Conservation (phyloP, 1,140 invertebrate species). For the Trissolcus basalis region DNA sequence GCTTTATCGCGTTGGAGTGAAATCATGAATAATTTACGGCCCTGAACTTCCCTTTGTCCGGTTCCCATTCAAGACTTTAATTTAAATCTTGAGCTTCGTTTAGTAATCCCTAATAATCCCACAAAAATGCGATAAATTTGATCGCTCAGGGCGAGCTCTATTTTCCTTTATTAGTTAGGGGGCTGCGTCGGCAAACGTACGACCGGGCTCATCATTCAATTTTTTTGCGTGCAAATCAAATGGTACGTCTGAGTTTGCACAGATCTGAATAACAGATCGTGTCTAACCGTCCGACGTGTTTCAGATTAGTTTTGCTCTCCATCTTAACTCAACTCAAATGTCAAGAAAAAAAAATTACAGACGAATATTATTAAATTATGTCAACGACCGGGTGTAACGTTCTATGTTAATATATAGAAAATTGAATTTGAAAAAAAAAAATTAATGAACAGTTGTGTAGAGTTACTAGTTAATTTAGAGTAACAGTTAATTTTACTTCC, state of each 20-base stretch:
- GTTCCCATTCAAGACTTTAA: slow-evolving; percentile 59
- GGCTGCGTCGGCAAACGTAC: slow-evolving; percentile 8
- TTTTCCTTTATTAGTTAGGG: slow-evolving; percentile 13
- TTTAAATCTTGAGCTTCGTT: slow-evolving; percentile 59
- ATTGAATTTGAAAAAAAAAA: too few species aligned
- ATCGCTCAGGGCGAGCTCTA: slow-evolving; percentile 2
- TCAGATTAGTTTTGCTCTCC: too few species aligned
- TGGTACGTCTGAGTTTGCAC: slow-evolving; percentile 1
- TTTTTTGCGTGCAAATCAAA: slow-evolving; percentile 14
- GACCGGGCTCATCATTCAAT: neutral
- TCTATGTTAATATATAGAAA: too few species aligned
- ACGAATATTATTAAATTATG: too few species aligned
- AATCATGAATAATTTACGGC: slow-evolving; percentile 68
- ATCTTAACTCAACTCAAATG: too few species aligned
- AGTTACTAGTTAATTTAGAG: too few species aligned
- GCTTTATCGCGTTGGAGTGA: slow-evolving; percentile 57
- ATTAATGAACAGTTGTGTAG: too few species aligned
- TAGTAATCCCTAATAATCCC: slow-evolving; percentile 58
- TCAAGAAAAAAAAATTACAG: too few species aligned
- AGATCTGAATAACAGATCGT: slow-evolving; percentile 12
- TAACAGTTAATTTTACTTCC: too few species aligned
- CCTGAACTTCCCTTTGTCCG: slow-evolving; percentile 59
- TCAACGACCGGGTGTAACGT: too few species aligned
- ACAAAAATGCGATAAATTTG: slow-evolving; percentile 49
- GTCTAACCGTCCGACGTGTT: too few species aligned